These are phyloP conservation scores for Budorcas taxicolor DNA, from an alignment of 2,113 vertebrate species.

Conservation along the genomic window DNA sequence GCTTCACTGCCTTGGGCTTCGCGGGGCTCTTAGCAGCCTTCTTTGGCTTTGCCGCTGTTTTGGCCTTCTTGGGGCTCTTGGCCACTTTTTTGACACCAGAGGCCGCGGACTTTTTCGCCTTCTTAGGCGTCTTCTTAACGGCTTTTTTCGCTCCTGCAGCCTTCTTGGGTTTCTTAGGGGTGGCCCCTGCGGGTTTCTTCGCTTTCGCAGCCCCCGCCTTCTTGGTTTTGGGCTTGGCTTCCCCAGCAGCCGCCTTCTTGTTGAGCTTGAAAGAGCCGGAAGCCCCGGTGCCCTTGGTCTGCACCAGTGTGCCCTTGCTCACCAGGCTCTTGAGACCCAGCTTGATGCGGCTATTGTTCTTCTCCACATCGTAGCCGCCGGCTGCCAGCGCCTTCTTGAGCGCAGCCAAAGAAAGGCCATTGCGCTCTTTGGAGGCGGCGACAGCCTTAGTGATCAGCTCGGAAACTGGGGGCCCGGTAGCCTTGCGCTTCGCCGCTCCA, in stretches of 20 bases:
- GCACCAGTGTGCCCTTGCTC: conserved; percentile 68
- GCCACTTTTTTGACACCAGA: conserved; percentile 43
- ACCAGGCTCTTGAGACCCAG: conserved; percentile 71
- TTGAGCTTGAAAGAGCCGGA: conserved; percentile 76
- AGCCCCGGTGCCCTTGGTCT: conserved; percentile 76
- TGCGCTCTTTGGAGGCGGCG: conserved; percentile 71
- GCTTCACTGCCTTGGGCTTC: conserved; percentile 68
- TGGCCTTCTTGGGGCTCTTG: conserved; percentile 60
- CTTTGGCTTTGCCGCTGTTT: conserved; percentile 45
- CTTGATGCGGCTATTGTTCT: conserved; percentile 81
- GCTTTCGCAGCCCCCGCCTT: conserved; percentile 20
- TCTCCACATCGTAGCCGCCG: conserved; percentile 83
- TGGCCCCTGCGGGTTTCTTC: neutral
- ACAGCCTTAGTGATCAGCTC: conserved; percentile 73
- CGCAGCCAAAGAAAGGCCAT: conserved; percentile 68
- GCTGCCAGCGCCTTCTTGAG: conserved; percentile 81
- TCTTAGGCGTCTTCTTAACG: conserved; percentile 52
- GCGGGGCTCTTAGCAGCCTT: conserved; percentile 65
- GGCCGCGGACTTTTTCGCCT: conserved; percentile 32
- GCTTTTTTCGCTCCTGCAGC: neutral
- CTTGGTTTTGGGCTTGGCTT: conserved; percentile 51
- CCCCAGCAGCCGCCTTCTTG: conserved; percentile 49
- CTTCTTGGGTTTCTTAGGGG: conserved; percentile 56
- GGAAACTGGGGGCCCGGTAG: neutral
- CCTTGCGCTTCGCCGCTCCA: conserved; percentile 59